Evolutionary conservation across 2,797 vertebrate species (phyloP), one percentile per base, ranked within the genome.

Genomic region (Leontopithecus rosalia): DNA sequence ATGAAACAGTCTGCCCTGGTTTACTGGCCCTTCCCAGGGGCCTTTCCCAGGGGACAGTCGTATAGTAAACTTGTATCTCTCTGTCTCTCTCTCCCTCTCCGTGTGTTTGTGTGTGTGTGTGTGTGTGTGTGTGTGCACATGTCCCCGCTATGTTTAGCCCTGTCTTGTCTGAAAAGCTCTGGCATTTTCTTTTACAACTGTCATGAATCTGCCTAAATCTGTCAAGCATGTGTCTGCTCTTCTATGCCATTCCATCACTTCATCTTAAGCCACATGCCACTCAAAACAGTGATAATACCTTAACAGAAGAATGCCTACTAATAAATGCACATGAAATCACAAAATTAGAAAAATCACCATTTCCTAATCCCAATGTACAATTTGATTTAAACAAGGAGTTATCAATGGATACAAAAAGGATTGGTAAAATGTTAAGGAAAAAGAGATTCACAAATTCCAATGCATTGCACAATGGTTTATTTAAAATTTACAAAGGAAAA

Each of bases 401-500:
- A 81, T 85, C 36, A 88, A n/a, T 87, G n/a, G 22, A 79, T 72
- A 55, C 39, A 75, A 82, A 91, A 96, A n/a, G 19, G 22, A 88
- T 7, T n/a, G 39, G 2, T 67, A 30, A 93, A 87, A 57, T n/a
- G 0, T 57, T 90, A 82, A 72, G 33, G 5, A 81, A 86, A 12
- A 67, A 88, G 39, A 36, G 14, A 67, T 61, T 67, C 15, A 84
- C 13, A 84, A 88, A 28, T 95, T 85, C 1, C 13, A 84, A 46
- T 70, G 30, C 15, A 61, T 77, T 72, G 33, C 4, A 36, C 7
- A 75, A 22, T 15, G 11, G 5, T 72, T 41, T 88, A 22, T 72
- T 91, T 93, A 80, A 93, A 80, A 58, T 39, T 86, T 84, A 67
- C 12, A 79, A 77, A 93, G 39, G 3, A 77, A 79, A 90, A 70